These are phyloP conservation scores for Formica selysi DNA, from an alignment of 1,140 invertebrate species.

Conservation along the genomic window DNA sequence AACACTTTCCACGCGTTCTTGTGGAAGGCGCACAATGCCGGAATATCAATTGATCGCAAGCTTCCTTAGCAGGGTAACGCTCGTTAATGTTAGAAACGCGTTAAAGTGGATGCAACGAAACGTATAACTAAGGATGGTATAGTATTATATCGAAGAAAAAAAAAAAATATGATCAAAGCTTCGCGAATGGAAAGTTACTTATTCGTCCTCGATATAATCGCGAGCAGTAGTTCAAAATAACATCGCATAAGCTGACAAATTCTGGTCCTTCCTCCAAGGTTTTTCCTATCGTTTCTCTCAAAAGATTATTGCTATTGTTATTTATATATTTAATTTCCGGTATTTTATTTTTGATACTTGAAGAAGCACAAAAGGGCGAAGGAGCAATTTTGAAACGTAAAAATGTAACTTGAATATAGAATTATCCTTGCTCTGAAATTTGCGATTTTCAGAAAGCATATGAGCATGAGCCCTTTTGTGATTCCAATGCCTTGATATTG, in stretches of 20 bases:
- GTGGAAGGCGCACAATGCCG: slow-evolving; percentile 88
- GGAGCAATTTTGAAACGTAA: neutral
- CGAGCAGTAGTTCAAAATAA: neutral
- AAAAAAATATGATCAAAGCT: neutral
- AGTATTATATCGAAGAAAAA: neutral
- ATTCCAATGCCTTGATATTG: slow-evolving; percentile 44
- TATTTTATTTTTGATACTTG: slow-evolving; percentile 68
- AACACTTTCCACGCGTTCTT: slow-evolving; percentile 75
- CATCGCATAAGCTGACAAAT: neutral
- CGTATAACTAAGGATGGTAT: slow-evolving; percentile 40
- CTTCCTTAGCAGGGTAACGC: slow-evolving; percentile 89
- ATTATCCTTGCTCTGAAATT: neutral
- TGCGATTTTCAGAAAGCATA: neutral
- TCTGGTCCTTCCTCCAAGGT: neutral
- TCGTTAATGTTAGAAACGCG: slow-evolving; percentile 88
- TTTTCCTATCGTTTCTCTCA: slow-evolving; percentile 13
- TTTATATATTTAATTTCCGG: slow-evolving; percentile 48
- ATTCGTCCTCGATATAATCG: slow-evolving; percentile 15
- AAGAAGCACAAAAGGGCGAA: slow-evolving; percentile 50
- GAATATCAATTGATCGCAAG: slow-evolving; percentile 92
- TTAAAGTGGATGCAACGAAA: slow-evolving; percentile 89
- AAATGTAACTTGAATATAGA: slow-evolving; percentile 2
- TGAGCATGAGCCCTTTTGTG: slow-evolving; percentile 40
- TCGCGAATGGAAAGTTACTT: slow-evolving; percentile 43
- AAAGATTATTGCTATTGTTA: slow-evolving; percentile 22